Base-by-base conservation (phyloP, 2,888 invertebrate genomes). In the Seira ritae region DNA sequence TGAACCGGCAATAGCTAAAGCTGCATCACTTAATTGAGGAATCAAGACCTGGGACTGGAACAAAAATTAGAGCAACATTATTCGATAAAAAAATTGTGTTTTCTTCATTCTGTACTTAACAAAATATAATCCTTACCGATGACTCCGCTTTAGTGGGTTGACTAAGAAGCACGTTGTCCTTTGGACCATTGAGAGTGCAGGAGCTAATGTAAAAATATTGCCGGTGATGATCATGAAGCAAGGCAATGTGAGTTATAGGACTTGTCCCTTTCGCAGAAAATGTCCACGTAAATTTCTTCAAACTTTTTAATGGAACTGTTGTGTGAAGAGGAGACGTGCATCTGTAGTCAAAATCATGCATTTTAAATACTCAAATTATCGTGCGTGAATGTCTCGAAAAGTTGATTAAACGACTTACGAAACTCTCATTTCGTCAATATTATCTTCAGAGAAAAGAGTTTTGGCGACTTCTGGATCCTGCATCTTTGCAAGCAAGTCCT, bases 131-230 rank as follows among this genome's bases (percentile, higher is more conserved):
- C 1, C 8, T 68, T 70, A 84, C 84, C 19, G 66, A 67, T 3
- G 75, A 1, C 10, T 85, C 84, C 1, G 62, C 10, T 72, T 75
- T 83, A 23, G 37, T 65, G 0, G 78, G 78, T 15, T 82, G 84
- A 8, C 71, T 82, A 8, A 88, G 70, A 73, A 82, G 71, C 24
- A 85, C 50, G 66, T 83, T 87, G 19, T 84, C 78, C n/a, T 78
- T 71, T 12, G 81, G 75, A 15, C 85, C 88, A 65, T 84, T 80
- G 31, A 87, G 76, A 67, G 70, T 84, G n/a, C 87, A 87, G 1
- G 88, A 86, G 22, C 85, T 82, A 42, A 89, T 88, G 70, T 86
- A 72, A 79, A 89, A 89, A 73, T 88, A 88, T 55, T 88, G 87
- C 23, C 89, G 77, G 77, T 89, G 87, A 62, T 84, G 79, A 22